Base-by-base conservation (phyloP, 2,113 vertebrate species). In the Hypomesus transpacificus region DNA sequence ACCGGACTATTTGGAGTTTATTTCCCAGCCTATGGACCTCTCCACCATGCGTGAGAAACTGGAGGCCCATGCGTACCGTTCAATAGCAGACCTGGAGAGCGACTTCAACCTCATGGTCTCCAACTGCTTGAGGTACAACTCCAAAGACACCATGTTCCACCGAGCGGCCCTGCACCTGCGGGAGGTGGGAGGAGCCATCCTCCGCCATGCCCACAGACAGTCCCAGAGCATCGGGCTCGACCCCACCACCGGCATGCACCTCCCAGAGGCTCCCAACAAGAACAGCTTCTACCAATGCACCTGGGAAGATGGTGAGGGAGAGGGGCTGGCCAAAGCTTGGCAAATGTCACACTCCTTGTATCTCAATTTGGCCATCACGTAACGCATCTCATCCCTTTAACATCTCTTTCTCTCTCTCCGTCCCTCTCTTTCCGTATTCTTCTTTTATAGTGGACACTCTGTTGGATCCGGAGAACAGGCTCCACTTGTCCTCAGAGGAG, bases 101-200 rank as follows among this genome's bases (percentile, higher is more conserved):
- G 97, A 99, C 91, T 98, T 99, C 87, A 93, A 96, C 82, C 94
- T 99, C 84, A 96, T 99, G 93, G 94, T 99, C 89, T 93, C 94
- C 87, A 99, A 99, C 94, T 99, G 97, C 90, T 93, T 98, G 91
- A 95, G 92, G 85, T 99, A 99, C 92, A 99, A 99, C 92, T 95
- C 95, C 90, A 96, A 94, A 91, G 97, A 98, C 90, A 98, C 96
- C 31, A 91, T 96, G 92, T 98, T 98, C 91, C 95, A 98, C 89
- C 94, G 93, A 88, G 90, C 94, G 80, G 96, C 97, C 82, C 89
- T 95, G 83, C 94, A 95, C 69, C 92, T 98, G 75, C 84, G 91
- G 78, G 95, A 97, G 85, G 92, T 96, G n/a, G 96, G 97, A 17
- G 95, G 95, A 62, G 94, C 95, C 59, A 80, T 99, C 67, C 87